Evolutionary conservation across 1,140 invertebrate species (phyloP).

Genomic region (Macrotrachela quadricornifera): DNA sequence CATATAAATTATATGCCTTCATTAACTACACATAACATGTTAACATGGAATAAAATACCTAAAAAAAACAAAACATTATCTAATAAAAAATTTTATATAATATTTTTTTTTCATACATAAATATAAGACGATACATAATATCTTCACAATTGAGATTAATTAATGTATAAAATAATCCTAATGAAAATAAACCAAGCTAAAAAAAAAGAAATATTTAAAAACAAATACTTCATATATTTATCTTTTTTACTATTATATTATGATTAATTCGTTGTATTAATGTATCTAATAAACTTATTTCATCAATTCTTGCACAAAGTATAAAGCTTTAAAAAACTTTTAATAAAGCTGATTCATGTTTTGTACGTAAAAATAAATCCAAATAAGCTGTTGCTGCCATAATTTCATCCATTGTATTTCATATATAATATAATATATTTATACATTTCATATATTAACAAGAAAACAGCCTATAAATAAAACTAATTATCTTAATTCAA

Average conservation of each 20-base stretch:
- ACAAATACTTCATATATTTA: not conserved
- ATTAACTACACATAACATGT: slow-evolving; percentile 66
- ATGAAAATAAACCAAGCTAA: slow-evolving; percentile 63
- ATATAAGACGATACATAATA: slow-evolving; percentile 68
- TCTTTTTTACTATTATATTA: not conserved
- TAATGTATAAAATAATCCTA: slow-evolving; percentile 68
- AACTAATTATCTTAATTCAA: no score
- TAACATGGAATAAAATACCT: slow-evolving; percentile 56
- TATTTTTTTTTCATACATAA: slow-evolving; percentile 37
- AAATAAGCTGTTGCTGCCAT: slow-evolving; percentile 72
- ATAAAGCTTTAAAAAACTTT: slow-evolving; percentile 60
- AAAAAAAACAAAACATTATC: not conserved
- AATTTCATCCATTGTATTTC: slow-evolving; percentile 53
- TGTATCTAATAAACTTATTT: slow-evolving; percentile 26
- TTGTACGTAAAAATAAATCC: slow-evolving; percentile 60
- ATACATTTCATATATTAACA: no score
- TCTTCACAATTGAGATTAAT: slow-evolving; percentile 82
- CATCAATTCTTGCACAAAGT: slow-evolving; percentile 59
- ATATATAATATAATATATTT: no score
- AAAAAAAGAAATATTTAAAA: slow-evolving; percentile 29
- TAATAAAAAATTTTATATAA: not conserved
- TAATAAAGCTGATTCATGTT: slow-evolving; percentile 57
- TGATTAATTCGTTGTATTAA: slow-evolving; percentile 20
- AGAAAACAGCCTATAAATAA: no score
- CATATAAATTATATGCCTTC: slow-evolving; percentile 49